Evolutionary conservation across 23 tunicate species (phyloP), one percentile per base, ranked within the genome.

Genomic region (Styela plicata): DNA sequence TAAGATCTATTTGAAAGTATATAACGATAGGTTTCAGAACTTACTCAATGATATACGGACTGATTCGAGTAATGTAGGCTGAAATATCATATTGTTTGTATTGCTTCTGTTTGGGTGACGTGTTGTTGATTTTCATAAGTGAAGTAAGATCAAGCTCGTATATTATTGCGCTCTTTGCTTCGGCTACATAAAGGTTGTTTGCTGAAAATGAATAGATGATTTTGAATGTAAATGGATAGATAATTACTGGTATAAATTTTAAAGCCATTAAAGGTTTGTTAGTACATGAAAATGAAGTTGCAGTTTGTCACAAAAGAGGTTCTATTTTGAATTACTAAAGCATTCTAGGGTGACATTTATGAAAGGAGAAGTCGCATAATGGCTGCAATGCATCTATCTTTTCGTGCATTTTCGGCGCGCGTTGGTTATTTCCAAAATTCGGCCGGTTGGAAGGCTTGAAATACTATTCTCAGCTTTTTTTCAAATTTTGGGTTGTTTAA

Each of bases 11-110:
- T 17, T 31, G 73, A 23, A 23, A 18, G 24, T 21, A 68, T 24
- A 21, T 21, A 20, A 18, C n/a, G 28, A 24, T 13, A 68, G 73
- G 16, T 24, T 29, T 31, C 24, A 31, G 28, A 23, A 88, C 96
- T 85, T 69, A 90, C 96, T 90, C 96, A 0, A 30, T 35, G 33
- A 90, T 85, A 67, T 69, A 82, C 24, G 83, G 69, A 18, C 69
- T 53, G 34, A 79, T 30, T 33, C 89, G 64, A 5, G 68, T 36
- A 16, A 90, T 27, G 52, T 85, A 83, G 10, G 70, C 80, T 10
- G 86, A 30, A 3, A 85, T 33, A 66, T 90, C 89, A 36, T 57
- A 68, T 37, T 90, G 86, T 35, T 70, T 66, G 28, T 61, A n/a
- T 44, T 64, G 80, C 44, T 62, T 76, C 63, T 80, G 80, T 3